These are phyloP conservation scores for Danio albolineatus DNA, from an alignment of 2,797 vertebrate species.

Conservation along the genomic window DNA sequence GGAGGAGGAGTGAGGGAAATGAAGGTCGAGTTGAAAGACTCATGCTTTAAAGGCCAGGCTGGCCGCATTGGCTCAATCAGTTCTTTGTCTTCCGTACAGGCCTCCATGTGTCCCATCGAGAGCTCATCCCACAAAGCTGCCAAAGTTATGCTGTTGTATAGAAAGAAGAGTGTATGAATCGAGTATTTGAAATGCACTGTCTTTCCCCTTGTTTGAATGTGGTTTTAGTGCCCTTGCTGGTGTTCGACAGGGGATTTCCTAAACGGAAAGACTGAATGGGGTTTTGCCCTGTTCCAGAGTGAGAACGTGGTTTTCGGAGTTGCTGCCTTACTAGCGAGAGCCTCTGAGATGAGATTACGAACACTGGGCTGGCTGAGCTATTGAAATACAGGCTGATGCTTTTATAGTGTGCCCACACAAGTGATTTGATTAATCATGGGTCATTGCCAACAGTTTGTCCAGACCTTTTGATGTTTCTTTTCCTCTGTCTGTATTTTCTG, in stretches of 20 bases:
- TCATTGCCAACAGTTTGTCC: slow-evolving; percentile 75
- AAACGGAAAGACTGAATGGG: slow-evolving; percentile 64
- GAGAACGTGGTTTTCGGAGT: slow-evolving; percentile 58
- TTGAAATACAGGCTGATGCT: slow-evolving; percentile 45
- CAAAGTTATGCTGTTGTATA: slow-evolving; percentile 77
- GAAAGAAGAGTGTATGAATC: slow-evolving; percentile 75
- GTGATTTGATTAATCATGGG: slow-evolving; percentile 75
- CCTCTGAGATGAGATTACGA: not conserved
- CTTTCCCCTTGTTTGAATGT: slow-evolving; percentile 42
- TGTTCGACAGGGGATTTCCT: slow-evolving; percentile 63
- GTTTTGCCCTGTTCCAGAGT: not conserved
- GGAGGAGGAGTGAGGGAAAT: slow-evolving; percentile 58
- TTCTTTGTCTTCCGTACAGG: slow-evolving; percentile 78
- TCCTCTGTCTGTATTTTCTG: slow-evolving; percentile 1
- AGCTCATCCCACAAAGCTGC: slow-evolving; percentile 77
- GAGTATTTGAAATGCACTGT: slow-evolving; percentile 70
- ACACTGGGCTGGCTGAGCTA: not conserved
- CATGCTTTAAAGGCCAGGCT: slow-evolving; percentile 53
- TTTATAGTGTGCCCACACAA: slow-evolving; percentile 65
- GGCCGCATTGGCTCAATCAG: slow-evolving; percentile 74
- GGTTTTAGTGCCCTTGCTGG: slow-evolving; percentile 57
- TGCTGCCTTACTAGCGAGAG: slow-evolving; percentile 32
- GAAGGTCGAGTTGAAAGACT: slow-evolving; percentile 74
- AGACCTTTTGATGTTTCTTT: slow-evolving; percentile 71
- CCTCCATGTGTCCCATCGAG: slow-evolving; percentile 68